Evolutionary conservation across 2,888 invertebrate genomes (phyloP), one percentile per base, ranked within the genome.

Genomic region (Agrochola lota): DNA sequence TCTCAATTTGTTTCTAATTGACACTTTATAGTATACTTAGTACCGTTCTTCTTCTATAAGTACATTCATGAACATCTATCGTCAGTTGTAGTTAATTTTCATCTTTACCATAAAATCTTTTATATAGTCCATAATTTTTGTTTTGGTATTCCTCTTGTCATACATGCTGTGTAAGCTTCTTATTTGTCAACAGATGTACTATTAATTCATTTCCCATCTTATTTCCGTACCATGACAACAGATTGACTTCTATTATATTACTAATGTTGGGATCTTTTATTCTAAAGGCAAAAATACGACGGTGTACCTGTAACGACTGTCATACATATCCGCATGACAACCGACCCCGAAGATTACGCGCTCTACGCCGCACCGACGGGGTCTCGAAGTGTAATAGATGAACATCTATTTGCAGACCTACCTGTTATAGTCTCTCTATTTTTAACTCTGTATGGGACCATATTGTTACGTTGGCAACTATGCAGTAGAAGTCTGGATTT

Each of bases 321-420:
- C 46, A 46, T 73, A 20, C 2, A 73, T 74, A 59, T 59, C 30
- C 20, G 7, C 46, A 11, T 71, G 74, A 59, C 46, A 74, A 74
- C 17, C 7, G 35, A 7, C 9, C 23, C n/a, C 11, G 8, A 40
- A 40, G 20, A 74, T 49, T 40, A 59, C 15, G 26, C 49, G 35
- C 40, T 60, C 49, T 15, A 17, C 26, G 59, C 40, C 35, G 15
- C 17, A 26, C n/a, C 15, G 17, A 26, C 26, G 40, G 49, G 26
- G 26, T 30, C 26, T 23, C 35, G 23, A 60, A 40, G 5, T 40
- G 20, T 73, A 26, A 49, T 40, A 40, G 23, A 49, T 60, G 15
- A 15, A 35, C 49, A 69, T 17, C 26, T 71, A 35, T 46, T 30
- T 17, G 40, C 74, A 59, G 35, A 74, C 3, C 26, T 5, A 72